Base-by-base conservation (phyloP, 2,888 invertebrate genomes). In the Zootermopsis nevadensis region DNA sequence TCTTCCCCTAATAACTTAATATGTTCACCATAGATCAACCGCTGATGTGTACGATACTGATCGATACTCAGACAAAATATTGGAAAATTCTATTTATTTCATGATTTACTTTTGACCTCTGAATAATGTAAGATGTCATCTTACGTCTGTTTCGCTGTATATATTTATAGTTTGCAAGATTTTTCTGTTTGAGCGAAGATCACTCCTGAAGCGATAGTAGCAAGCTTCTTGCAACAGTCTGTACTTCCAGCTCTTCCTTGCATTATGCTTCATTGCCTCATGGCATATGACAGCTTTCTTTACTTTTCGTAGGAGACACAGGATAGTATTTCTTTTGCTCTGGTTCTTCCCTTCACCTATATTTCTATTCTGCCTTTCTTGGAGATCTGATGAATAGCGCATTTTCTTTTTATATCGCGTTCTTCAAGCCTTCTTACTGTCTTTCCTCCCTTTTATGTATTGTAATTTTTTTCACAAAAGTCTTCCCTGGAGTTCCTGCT, bases 281-380 rank as follows among this genome's bases (percentile, higher is more conserved):
- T 76, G 76, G 76, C 48, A 76, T 76, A 76, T 76, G 76, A 76
- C 76, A 76, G 76, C 76, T 48, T 76, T 76, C 38, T 76, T 76
- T 48, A 76, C 76, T 48, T 76, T 76, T 42, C 76, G 27, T 27
- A 76, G 38, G 27, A 76, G 38, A 76, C 27, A 76, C n/a, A 76
- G 48, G 76, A 76, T 76, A 76, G 8, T 76, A 76, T 76, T 76
- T 76, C 76, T 76, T 76, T 27, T 19, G 38, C 27, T 48, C 4
- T 27, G 38, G 27, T 48, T 30, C 76, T 42, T 76, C 48, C 27
- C 42, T 76, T 35, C 76, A 76, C 60, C 60, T 60, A 60, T 60
- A 60, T 60, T 60, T 60, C 60, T 60, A 60, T 60, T 60, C 60
- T 60, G 27, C 60, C 60, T 60, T n/a, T 60, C 60, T 4, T 60